phyloP scores from a whole-genome alignment of 2,888 invertebrate species.

The Pollenia labialis region DNA sequence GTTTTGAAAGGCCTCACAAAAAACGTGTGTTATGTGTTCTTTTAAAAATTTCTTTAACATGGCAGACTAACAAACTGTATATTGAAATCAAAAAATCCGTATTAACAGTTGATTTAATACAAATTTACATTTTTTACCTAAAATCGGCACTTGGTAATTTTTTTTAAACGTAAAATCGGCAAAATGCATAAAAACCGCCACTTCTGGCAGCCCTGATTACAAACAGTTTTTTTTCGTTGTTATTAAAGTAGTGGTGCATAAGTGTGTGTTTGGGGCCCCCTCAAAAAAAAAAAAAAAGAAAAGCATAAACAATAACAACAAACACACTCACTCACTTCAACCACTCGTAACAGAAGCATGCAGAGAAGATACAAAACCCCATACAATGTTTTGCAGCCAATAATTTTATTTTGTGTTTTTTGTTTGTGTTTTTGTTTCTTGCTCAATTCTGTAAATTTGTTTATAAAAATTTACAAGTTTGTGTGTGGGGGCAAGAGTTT shows the following conservation, averaged over 20 bases:
- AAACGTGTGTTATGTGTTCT: too few species aligned
- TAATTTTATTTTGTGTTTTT: slow-evolving; percentile 29
- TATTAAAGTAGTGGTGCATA: slow-evolving; percentile 1
- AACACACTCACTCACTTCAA: not conserved
- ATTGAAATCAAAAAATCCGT: too few species aligned
- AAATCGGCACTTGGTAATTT: too few species aligned
- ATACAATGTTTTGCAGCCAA: slow-evolving; percentile 63
- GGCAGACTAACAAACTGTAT: too few species aligned
- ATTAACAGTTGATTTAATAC: too few species aligned
- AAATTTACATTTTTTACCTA: too few species aligned
- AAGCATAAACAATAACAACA: slow-evolving; percentile 22
- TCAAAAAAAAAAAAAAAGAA: slow-evolving; percentile 19
- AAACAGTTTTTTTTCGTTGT: slow-evolving; percentile 31
- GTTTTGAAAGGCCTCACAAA: too few species aligned
- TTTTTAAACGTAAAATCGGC: too few species aligned
- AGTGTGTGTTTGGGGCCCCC: slow-evolving; percentile 21
- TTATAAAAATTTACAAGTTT: slow-evolving; percentile 12
- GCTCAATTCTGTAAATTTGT: slow-evolving; percentile 17
- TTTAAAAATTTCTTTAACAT: too few species aligned
- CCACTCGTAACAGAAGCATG: not conserved
- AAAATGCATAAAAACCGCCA: too few species aligned
- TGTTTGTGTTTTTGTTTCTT: not conserved
- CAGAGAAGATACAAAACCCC: slow-evolving; percentile 18
- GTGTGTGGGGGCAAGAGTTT: not conserved
- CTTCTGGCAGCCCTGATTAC: not conserved